phyloP scores from a whole-genome alignment of 2,888 invertebrate species.

The Pterostichus niger region DNA sequence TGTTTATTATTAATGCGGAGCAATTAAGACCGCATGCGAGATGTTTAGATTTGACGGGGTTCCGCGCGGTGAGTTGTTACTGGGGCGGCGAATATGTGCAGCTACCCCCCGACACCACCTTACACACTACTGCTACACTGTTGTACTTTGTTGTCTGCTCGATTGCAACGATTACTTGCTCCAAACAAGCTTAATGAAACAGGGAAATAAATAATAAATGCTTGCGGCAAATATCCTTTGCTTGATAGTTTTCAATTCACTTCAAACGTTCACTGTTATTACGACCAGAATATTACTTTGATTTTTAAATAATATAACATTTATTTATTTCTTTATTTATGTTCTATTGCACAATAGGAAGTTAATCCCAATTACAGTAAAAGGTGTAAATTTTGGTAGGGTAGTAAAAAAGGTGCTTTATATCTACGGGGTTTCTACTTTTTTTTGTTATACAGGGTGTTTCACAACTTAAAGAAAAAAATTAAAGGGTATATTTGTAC shows the following conservation, averaged over 20 bases:
- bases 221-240: neutral
- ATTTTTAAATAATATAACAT: too few relatives aligned
- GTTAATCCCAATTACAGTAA: too few relatives aligned
- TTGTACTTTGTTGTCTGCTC: constrained; percentile 9
- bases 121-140: neutral
- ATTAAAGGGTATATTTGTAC: too few relatives aligned
- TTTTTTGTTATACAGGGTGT: too few relatives aligned
- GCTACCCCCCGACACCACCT: neutral
- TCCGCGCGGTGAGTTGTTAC: neutral
- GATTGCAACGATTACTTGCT: neutral
- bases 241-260: neutral
- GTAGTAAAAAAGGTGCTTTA: too few relatives aligned
- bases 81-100: neutral
- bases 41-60: constrained; percentile 61
- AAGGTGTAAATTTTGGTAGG: too few relatives aligned
- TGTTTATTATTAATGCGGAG: constrained; percentile 78
- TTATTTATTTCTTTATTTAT: too few relatives aligned
- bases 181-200: constrained; percentile 22
- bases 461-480: too few relatives aligned
- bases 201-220: constrained; percentile 5
- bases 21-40: constrained; percentile 76
- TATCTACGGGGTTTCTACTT: too few relatives aligned
- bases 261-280: too few relatives aligned
- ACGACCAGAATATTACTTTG: too few relatives aligned
- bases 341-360: too few relatives aligned